phyloP scores from a whole-genome alignment of 2,797 vertebrate species.

The Decapterus maruadsi region DNA sequence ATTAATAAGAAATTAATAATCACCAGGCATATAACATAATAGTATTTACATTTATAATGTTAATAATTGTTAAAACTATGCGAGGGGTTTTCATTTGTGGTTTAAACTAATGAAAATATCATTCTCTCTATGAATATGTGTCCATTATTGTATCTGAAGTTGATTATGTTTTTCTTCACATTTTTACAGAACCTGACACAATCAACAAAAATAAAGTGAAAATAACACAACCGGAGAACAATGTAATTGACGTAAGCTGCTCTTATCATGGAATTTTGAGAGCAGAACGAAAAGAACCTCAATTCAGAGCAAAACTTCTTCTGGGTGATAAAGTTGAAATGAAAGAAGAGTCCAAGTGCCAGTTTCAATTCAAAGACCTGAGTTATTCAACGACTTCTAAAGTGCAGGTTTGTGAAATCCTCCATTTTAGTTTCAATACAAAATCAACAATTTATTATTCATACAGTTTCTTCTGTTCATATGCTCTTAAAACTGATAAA shows the following conservation, averaged over 20 bases:
- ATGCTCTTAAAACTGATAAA: background rate
- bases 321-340: accelerated
- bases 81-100: too few species aligned
- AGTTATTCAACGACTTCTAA: slow-evolving; percentile 67
- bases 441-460: background rate
- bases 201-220: too few species aligned
- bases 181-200: slow-evolving; percentile 36
- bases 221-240: background rate
- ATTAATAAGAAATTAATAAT: background rate
- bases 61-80: background rate
- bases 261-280: too few species aligned
- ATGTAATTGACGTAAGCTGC: slow-evolving; percentile 8
- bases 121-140: background rate
- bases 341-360: background rate
- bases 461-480: background rate
- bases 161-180: background rate
- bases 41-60: background rate
- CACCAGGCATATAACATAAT: background rate
- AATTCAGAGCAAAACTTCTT: accelerated
- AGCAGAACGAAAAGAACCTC: too few species aligned
- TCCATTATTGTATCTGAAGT: background rate
- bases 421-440: background rate
- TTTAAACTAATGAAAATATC: background rate
- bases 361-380: slow-evolving; percentile 58
- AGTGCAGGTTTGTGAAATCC: slow-evolving; percentile 64